Percentiles rank a stretch among this genome's conserved stretches.
These are phyloP conservation scores for Leucophenga varia DNA, from an alignment of 1,140 invertebrate species.

Conservation along the genomic window DNA sequence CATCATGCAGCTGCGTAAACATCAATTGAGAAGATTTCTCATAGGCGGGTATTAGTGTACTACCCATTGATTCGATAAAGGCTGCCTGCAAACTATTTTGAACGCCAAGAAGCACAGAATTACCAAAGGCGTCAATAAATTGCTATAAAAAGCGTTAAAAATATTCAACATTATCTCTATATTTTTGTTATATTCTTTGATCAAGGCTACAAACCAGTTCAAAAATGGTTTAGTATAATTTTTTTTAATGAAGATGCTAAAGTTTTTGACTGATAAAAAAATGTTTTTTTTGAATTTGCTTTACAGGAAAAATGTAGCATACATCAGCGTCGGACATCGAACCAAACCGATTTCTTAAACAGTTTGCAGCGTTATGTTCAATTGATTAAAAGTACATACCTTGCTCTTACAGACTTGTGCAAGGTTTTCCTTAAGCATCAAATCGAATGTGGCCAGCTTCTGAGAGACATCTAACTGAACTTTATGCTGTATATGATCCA, in stretches of 20 bases:
- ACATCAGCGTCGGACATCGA: no score
- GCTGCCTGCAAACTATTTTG: constrained; percentile 44
- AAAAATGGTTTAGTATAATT: no score
- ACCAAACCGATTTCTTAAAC: no score
- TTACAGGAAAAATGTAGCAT: no score
- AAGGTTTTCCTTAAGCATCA: constrained; percentile 76
- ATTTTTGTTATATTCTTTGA: no score
- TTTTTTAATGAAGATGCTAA: no score
- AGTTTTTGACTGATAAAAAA: no score
- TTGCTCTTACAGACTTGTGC: constrained; percentile 74
- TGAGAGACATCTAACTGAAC: constrained; percentile 70
- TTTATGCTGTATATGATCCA: constrained; percentile 69
- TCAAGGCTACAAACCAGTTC: no score
- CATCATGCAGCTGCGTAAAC: constrained; percentile 84
- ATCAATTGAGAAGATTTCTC: constrained; percentile 82
- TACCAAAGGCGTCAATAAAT: constrained; percentile 72
- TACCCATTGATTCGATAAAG: constrained; percentile 71
- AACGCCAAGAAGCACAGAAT: constrained; percentile 64
- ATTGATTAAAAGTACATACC: constrained; percentile 61
- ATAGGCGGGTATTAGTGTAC: constrained; percentile 76
- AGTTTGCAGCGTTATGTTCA: no score
- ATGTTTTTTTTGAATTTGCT: no score
- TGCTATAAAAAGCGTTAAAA: constrained; percentile 60
- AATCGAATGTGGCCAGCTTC: constrained; percentile 71
- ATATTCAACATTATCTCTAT: no score